Evolutionary conservation across 2,113 vertebrate species (phyloP).

Genomic region (Eulacestoma nigropectus): DNA sequence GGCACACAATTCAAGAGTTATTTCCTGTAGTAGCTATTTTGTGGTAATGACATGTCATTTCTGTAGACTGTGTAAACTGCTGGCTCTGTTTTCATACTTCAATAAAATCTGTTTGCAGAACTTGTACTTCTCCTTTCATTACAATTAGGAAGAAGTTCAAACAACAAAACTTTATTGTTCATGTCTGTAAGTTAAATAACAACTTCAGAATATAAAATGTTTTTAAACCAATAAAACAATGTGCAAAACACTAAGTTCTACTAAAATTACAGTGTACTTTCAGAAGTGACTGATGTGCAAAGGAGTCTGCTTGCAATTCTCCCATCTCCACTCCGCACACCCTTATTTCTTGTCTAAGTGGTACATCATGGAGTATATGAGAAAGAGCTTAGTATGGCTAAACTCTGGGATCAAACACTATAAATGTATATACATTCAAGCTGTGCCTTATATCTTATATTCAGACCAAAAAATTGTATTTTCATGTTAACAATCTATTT

Average conservation of each 20-base stretch:
- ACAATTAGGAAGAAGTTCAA: conserved; percentile 33
- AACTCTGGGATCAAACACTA: not conserved
- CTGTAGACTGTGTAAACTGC: conserved; percentile 33
- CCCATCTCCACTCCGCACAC: not conserved
- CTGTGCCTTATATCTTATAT: not conserved
- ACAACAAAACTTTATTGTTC: conserved; percentile 16
- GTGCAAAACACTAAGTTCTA: not conserved
- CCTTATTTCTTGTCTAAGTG: not conserved
- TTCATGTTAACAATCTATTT: not conserved
- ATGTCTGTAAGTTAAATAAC: conserved; percentile 5
- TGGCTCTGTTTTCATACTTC: conserved; percentile 34
- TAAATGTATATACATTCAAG: not conserved
- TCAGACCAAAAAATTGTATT: not conserved
- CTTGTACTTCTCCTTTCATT: conserved; percentile 21
- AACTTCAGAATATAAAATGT: not conserved
- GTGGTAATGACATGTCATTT: conserved; percentile 43
- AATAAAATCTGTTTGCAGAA: conserved; percentile 41
- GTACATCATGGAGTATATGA: not conserved
- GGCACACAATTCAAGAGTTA: not conserved
- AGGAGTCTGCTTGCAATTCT: not conserved
- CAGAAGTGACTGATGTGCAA: not conserved
- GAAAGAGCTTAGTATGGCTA: not conserved
- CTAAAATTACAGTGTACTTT: not conserved
- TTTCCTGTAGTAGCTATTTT: conserved; percentile 25
- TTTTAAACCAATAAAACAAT: not conserved